Evolutionary conservation across 2,888 invertebrate genomes (phyloP).

Genomic region (Pharmacophagus antenor): DNA sequence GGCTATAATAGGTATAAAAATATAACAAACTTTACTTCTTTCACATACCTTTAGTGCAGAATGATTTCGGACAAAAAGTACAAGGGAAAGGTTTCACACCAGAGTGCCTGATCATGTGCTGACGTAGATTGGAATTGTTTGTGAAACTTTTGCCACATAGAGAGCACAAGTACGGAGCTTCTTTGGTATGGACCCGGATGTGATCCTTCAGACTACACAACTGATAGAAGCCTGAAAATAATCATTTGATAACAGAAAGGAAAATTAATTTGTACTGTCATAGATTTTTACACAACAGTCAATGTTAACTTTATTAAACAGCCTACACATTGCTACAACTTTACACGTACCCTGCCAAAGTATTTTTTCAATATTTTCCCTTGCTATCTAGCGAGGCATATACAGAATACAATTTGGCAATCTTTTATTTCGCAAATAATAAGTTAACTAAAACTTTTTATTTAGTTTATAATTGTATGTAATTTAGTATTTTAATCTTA

Average conservation of each 20-base stretch:
- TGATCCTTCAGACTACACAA: constrained; percentile 79
- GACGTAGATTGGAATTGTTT: constrained; percentile 79
- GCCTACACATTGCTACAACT: too few relatives aligned
- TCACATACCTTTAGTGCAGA: constrained; percentile 73
- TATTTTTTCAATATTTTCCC: too few relatives aligned
- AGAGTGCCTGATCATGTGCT: constrained; percentile 79
- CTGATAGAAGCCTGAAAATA: constrained; percentile 70
- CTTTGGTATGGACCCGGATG: constrained; percentile 76
- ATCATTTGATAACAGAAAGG: neutral
- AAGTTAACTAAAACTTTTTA: too few relatives aligned
- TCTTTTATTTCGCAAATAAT: too few relatives aligned
- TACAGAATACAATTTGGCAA: too few relatives aligned
- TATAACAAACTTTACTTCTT: too few relatives aligned
- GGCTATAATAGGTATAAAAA: too few relatives aligned
- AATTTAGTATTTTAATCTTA: too few relatives aligned
- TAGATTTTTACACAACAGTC: neutral
- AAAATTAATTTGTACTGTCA: neutral
- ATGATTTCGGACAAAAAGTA: constrained; percentile 79
- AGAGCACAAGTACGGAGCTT: constrained; percentile 78
- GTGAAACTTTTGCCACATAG: constrained; percentile 80
- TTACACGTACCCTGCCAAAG: too few relatives aligned
- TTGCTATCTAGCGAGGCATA: too few relatives aligned
- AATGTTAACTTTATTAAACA: too few relatives aligned
- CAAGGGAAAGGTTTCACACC: constrained; percentile 78
- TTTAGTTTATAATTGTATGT: too few relatives aligned